Evolutionary conservation across 2,888 invertebrate species (phyloP), one percentile per base, ranked within the genome.

Genomic region (Bursaphelenchus okinawaensis): DNA sequence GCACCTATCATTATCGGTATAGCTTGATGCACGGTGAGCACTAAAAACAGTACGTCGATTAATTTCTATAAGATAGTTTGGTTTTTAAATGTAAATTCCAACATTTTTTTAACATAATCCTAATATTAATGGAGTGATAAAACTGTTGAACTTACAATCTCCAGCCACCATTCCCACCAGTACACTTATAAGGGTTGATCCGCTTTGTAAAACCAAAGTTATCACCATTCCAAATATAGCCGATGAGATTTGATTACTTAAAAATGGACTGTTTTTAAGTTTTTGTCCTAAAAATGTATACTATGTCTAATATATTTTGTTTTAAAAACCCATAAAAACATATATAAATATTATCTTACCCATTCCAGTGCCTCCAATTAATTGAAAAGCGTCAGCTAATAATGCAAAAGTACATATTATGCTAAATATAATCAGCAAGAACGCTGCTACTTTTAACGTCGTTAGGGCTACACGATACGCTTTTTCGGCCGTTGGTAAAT

Each of bases 1-100:
- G 86, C 85, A 0, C 87, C 87, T 84, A 87, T 86, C 68, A 87
- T 84, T 60, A 87, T 85, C 1, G 86, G 86, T 61, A 87, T 85
- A 6, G 87, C 87, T 20, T 78, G 76, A 58, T 80, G 75, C 0
- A 85, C 84, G 0, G 77, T 74, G 62, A 85, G 69, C 71, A 85
- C 82, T 79, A 62, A 31, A 73, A 65, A 23, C 4, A 63, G 8
- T 20, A 1, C 19, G 23, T 0, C n/a, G 58, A 40, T 16, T 40
- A 40, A 56, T 8, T 7, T 66, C n/a, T n/a, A n/a, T n/a, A n/a
- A n/a, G n/a, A n/a, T n/a, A n/a, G n/a, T n/a, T n/a, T n/a, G n/a
- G n/a, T n/a, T n/a, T n/a, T n/a, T n/a, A n/a, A n/a, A n/a, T n/a
- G n/a, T n/a, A n/a, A n/a, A n/a, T 12, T 29, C 31, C 31, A 29